Evolutionary conservation across 2,888 invertebrate genomes (phyloP), one percentile per base, ranked within the genome.

Genomic region (Heliconius hortense): DNA sequence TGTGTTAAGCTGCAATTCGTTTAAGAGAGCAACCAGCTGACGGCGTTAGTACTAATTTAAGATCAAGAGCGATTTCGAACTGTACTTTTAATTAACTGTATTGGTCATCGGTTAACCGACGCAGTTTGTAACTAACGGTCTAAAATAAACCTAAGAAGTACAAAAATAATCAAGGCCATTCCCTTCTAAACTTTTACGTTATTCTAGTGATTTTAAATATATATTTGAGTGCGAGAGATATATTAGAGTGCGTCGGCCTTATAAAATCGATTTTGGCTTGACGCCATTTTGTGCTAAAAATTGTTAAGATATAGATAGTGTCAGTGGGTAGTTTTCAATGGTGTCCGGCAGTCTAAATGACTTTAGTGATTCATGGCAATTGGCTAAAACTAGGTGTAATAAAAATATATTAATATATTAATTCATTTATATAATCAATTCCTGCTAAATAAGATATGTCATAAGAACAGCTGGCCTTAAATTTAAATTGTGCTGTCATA

Each of bases 221-320:
- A 80, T 81, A 79, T 80, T 77, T 43, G 77, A 80, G 83, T 82
- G 77, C 83, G 82, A 39, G 5, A 66, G 24, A 24, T 39, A 66
- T 76, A 80, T 81, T 78, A 39, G 77, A 80, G 84, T 82, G 77
- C 84, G 82, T 80, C 81, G 84, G 81, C 83, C 84, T 82, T 81
- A 81, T 81, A 79, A 80, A 80, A 82, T 83, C 79, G 81, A 82
- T 82, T 48, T 80, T 80, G 82, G 83, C 82, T 64, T 73, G n/a
- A 75, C 73, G 82, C 83, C 84, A 83, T 82, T 85, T 82, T 79
- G 48, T 56, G 81, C 81, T 80, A 73, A 79, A 83, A 81, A 82
- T 82, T 82, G 79, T 81, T 75, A 72, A 60, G 67, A 74, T 60
- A 48, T 53, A 70, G 56, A 48, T 53, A 70, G 56, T 66, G 60